Base-by-base conservation (phyloP, 1,140 invertebrate genomes). In the Delia radicum region DNA sequence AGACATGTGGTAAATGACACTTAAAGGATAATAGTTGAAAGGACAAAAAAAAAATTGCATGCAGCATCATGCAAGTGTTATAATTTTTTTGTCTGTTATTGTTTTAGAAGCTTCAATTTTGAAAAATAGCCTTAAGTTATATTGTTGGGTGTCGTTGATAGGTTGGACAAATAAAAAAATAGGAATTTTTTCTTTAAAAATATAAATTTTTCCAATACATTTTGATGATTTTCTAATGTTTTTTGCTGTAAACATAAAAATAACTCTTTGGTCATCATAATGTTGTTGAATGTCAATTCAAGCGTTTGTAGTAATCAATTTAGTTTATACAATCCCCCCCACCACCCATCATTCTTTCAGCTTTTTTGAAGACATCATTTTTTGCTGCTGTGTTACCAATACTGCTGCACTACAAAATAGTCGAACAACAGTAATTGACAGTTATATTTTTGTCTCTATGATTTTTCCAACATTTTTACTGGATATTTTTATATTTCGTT, bases 241-340 rank as follows among this genome's bases (percentile, higher is more conserved):
- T 55, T 55, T 55, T 55, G 15, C 48, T 55, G 8, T 21, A n/a
- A n/a, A n/a, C 37, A 10, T 10, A 33, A 33, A 33, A 33, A 33
- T 12, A 33, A 33, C 37, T 42, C n/a, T 6, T 29, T 65, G n/a
- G 6, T 69, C 29, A n/a, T n/a, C n/a, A 33, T 69, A 33, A 33
- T 69, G 65, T 69, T 69, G 65, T 69, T 69, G 21, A 21, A 33
- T 21, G 65, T 69, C 65, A 69, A 55, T 69, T 69, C 65, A 69
- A 69, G 65, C 65, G 29, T 69, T 69, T 69, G 31, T 31, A 33
- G 29, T 33, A 69, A 69, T 69, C 65, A 69, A 69, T 69, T 69
- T 69, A 33, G 31, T 33, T 26, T 69, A 33, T 33, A 24, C 65
- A 69, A 55, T 21, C 21, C n/a, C 18, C 48, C 18, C 10, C 21